These are phyloP conservation scores for Drosophila macrospina DNA, from an alignment of 2,888 invertebrate species.

Conservation along the genomic window DNA sequence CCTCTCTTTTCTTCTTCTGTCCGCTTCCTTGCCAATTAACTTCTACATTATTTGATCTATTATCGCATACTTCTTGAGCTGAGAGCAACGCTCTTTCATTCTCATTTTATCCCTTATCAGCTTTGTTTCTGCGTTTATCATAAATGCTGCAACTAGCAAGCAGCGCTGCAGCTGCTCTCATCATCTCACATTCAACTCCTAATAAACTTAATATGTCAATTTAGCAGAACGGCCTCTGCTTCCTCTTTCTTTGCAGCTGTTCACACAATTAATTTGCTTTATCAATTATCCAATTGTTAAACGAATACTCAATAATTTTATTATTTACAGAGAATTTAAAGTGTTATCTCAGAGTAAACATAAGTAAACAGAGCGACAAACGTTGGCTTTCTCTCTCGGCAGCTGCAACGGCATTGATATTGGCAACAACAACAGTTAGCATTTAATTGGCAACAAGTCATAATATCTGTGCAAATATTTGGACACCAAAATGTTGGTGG, in stretches of 20 bases:
- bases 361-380: too few species aligned
- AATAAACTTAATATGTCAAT: too few species aligned
- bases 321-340: not conserved
- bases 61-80: too few species aligned
- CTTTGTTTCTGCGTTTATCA: too few species aligned
- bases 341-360: not conserved
- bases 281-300: not conserved
- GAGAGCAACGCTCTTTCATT: too few species aligned
- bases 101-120: too few species aligned
- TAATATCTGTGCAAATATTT: slow-evolving; percentile 60
- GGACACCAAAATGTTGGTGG: not conserved
- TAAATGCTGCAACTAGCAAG: too few species aligned
- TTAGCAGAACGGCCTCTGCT: not conserved
- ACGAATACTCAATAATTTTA: not conserved
- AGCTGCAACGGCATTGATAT: not conserved
- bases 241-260: not conserved
- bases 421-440: not conserved
- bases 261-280: slow-evolving; percentile 4
- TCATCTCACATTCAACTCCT: too few species aligned
- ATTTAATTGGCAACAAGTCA: slow-evolving; percentile 52
- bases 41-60: too few species aligned
- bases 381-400: not conserved
- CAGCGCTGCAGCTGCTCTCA: too few species aligned
- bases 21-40: too few species aligned
- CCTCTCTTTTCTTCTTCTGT: too few species aligned